Conservation (phyloP, 2,113 vertebrate genomes). For the Microtus richardsoni region DNA sequence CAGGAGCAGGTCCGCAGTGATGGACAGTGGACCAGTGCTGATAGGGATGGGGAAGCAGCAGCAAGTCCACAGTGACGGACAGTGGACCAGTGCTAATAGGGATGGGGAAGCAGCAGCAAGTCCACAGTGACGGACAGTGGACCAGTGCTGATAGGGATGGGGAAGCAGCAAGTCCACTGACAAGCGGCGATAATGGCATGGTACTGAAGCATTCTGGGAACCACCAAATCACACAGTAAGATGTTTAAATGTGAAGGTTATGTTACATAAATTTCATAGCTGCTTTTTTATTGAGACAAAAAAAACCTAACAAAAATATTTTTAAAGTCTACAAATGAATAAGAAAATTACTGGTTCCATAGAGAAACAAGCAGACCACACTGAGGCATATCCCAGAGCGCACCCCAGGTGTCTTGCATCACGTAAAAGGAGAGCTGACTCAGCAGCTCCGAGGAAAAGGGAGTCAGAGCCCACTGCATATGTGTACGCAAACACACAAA, state of each 20-base stretch:
- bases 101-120: background rate
- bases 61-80: background rate
- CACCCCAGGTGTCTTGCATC: background rate
- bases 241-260: background rate
- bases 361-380: background rate
- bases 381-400: fast-evolving
- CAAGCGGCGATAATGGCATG: background rate
- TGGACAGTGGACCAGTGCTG: background rate
- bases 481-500: background rate
- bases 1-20: background rate
- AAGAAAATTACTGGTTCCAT: background rate
- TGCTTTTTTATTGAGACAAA: background rate
- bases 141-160: background rate
- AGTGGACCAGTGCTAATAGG: background rate
- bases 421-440: background rate
- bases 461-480: background rate
- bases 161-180: background rate
- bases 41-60: background rate
- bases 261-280: background rate
- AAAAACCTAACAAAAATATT: background rate
- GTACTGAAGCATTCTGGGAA: background rate
- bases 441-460: background rate
- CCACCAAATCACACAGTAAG: background rate
- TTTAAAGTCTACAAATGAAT: background rate
- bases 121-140: background rate